A percentile compares a stretch with the other conserved stretches of the same genome.
Conservation (phyloP, 2,888 invertebrate species). For the Operophtera brumata region DNA sequence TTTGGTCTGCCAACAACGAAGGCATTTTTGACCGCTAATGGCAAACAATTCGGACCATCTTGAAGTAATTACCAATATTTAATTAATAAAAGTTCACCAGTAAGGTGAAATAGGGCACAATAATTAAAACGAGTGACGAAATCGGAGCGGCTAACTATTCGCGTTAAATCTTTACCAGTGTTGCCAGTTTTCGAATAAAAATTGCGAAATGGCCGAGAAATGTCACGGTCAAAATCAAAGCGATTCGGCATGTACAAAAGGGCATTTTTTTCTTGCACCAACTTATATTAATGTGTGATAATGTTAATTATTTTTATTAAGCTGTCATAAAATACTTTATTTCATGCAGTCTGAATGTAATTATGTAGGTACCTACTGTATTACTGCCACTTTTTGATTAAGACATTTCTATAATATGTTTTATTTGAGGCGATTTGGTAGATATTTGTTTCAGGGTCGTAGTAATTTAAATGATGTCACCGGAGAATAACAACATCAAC, state of each 20-base stretch:
- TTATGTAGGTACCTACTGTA: neutral
- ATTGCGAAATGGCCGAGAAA: constrained; percentile 60
- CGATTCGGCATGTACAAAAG: constrained; percentile 54
- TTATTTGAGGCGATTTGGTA: neutral
- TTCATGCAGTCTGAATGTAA: constrained; percentile 19
- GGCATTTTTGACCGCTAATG: too few species aligned
- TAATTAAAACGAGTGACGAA: constrained; percentile 60
- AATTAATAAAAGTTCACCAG: constrained; percentile 6
- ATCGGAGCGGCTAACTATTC: constrained; percentile 57
- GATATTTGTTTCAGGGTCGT: too few species aligned
- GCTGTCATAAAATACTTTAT: constrained; percentile 31
- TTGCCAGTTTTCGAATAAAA: constrained; percentile 53
- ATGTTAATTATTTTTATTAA: constrained; percentile 19
- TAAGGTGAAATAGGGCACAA: constrained; percentile 31
- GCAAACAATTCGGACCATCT: neutral
- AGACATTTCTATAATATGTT: neutral
- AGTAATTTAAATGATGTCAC: too few species aligned
- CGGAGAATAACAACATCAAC: too few species aligned
- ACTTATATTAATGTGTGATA: constrained; percentile 16
- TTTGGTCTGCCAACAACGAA: neutral
- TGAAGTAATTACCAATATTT: neutral
- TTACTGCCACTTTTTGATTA: neutral
- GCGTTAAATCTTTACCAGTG: constrained; percentile 48
- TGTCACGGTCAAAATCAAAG: constrained; percentile 69
- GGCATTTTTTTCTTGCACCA: constrained; percentile 43